Evolutionary conservation across 1,140 invertebrate genomes (phyloP).

Genomic region (Cydia strobilella): DNA sequence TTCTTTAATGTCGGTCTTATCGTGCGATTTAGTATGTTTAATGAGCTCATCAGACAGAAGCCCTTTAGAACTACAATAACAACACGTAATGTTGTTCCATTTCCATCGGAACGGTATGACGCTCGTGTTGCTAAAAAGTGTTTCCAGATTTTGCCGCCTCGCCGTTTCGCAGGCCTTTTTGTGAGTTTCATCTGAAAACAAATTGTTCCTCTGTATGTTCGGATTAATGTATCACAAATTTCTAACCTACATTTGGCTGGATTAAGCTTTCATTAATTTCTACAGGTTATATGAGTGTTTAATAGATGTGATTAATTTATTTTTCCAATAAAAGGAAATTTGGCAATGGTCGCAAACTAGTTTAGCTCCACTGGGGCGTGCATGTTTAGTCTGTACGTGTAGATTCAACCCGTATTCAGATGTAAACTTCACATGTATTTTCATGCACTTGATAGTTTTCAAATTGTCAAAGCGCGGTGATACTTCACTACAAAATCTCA

Average conservation of each 20-base stretch:
- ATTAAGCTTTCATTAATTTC: background rate
- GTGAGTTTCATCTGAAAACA: slow-evolving; percentile 31
- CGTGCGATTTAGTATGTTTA: slow-evolving; percentile 11
- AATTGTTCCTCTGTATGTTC: slow-evolving; percentile 29
- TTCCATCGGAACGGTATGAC: slow-evolving; percentile 25
- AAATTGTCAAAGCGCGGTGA: too few relatives aligned
- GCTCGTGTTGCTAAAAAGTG: slow-evolving; percentile 16
- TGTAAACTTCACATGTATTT: too few relatives aligned
- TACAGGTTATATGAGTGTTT: background rate
- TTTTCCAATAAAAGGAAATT: background rate
- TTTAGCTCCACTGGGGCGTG: background rate
- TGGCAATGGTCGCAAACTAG: background rate
- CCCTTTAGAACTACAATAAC: background rate
- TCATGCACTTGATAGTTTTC: too few relatives aligned
- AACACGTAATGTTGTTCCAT: slow-evolving; percentile 13
- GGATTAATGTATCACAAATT: slow-evolving; percentile 8
- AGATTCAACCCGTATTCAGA: too few relatives aligned
- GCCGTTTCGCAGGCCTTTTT: slow-evolving; percentile 28
- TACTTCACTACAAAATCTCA: too few relatives aligned
- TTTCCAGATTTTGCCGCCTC: slow-evolving; percentile 23
- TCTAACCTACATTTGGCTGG: background rate
- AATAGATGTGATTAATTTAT: background rate
- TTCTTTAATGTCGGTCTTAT: background rate
- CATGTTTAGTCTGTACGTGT: background rate
- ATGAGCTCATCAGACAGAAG: background rate